Evolutionary conservation across 2,113 vertebrate genomes (phyloP).

Genomic region (Telmatochromis sp.): DNA sequence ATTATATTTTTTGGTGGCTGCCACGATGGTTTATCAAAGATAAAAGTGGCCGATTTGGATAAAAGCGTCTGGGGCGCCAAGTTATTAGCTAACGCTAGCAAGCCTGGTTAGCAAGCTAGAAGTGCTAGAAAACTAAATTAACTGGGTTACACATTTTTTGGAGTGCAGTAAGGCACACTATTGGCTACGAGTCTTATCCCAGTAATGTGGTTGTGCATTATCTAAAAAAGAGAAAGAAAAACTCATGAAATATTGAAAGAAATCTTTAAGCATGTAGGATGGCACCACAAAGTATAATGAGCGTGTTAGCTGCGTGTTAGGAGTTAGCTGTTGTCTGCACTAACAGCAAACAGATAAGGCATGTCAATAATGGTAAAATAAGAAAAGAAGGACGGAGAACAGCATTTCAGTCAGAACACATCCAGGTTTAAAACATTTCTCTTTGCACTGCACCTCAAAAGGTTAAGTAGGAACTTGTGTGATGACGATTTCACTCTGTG

Average conservation of each 20-base stretch:
- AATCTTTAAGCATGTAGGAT: not conserved
- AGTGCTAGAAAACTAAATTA: not conserved
- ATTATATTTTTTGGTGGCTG: not conserved
- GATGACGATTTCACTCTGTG: not conserved
- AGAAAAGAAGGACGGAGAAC: not conserved
- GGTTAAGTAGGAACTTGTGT: not conserved
- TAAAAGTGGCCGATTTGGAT: rapidly evolving
- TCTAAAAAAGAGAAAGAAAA: not conserved
- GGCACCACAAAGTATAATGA: not conserved
- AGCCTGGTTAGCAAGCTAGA: not conserved
- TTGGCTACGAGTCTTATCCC: not conserved
- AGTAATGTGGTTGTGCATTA: not conserved
- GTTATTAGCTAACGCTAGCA: not conserved
- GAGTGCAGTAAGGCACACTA: not conserved
- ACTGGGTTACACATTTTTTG: not conserved
- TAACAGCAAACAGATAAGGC: not conserved
- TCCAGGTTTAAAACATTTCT: not conserved
- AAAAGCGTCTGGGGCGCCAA: not conserved
- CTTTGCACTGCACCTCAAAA: not conserved
- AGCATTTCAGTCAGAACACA: not conserved
- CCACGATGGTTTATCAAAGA: not conserved
- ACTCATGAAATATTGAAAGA: not conserved
- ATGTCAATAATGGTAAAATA: not conserved
- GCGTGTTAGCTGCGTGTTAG: not conserved
- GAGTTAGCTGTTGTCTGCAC: not conserved